Evolutionary conservation across 30 jellyfish, hydroid and myxozoan species (phyloP).

Genomic region (Catostylus mosaicus): DNA sequence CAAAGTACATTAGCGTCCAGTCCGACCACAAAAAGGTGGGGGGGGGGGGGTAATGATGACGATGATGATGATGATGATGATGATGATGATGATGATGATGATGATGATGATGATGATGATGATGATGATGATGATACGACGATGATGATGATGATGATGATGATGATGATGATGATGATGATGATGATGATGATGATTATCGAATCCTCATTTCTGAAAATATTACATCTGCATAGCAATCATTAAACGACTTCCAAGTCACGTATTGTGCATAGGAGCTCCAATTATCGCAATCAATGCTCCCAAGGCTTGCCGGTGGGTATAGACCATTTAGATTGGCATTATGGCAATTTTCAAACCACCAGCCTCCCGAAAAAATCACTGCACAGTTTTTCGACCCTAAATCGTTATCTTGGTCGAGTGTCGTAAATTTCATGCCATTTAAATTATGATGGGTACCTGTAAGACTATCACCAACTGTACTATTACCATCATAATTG

Average conservation of each 20-base stretch:
- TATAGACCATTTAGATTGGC: slow-evolving; percentile 26
- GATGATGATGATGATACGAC: too few species aligned
- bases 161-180: too few species aligned
- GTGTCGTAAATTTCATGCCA: slow-evolving; percentile 51
- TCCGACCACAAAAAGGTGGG: too few species aligned
- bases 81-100: too few species aligned
- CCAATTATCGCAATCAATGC: not conserved
- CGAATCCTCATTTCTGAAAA: slow-evolving; percentile 30
- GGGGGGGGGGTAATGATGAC: too few species aligned
- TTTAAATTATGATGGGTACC: not conserved
- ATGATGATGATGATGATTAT: too few species aligned
- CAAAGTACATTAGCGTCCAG: too few species aligned
- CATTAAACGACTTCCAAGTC: slow-evolving; percentile 1
- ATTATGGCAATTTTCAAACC: slow-evolving; percentile 17
- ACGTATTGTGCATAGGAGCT: not conserved
- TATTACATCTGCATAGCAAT: slow-evolving; percentile 23
- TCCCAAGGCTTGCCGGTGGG: not conserved
- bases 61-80: too few species aligned
- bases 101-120: too few species aligned
- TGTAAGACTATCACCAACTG: slow-evolving; percentile 9
- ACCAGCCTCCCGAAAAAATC: slow-evolving; percentile 44
- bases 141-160: too few species aligned
- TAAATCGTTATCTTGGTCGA: slow-evolving; percentile 11
- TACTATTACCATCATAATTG: not conserved
- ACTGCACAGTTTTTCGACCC: slow-evolving; percentile 25